phyloP scores from a whole-genome alignment of 2,113 vertebrate species.

The Cebidichthys violaceus region DNA sequence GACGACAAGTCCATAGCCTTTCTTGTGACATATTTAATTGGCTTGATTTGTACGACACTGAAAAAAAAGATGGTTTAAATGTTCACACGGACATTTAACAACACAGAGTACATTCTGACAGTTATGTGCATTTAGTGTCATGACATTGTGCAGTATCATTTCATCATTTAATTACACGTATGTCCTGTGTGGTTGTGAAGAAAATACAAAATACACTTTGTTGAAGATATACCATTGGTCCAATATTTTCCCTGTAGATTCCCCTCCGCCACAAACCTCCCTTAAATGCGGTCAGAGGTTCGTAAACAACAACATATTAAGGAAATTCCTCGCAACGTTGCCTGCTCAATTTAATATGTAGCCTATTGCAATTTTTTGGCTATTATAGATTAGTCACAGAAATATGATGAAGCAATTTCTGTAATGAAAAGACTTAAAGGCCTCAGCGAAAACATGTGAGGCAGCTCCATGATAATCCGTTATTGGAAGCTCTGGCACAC shows the following conservation, averaged over 20 bases:
- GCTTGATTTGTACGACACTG: not conserved
- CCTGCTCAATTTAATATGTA: conserved; percentile 42
- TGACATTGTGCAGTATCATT: conserved; percentile 10
- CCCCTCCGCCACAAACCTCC: not conserved
- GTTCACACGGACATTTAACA: no score
- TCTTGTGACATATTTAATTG: not conserved
- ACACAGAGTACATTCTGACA: conserved; percentile 2
- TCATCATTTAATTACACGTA: conserved; percentile 10
- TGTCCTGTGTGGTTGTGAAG: not conserved
- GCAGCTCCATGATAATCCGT: conserved; percentile 74
- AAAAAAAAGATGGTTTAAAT: not conserved
- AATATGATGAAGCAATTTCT: conserved; percentile 69
- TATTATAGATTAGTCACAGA: conserved; percentile 68
- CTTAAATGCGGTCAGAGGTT: conserved; percentile 13
- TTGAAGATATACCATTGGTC: not conserved
- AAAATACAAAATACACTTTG: conserved; percentile 9
- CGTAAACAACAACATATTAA: conserved; percentile 37
- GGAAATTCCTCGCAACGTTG: conserved; percentile 23
- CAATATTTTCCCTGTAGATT: not conserved
- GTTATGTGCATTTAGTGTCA: conserved; percentile 5
- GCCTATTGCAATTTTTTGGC: conserved; percentile 46
- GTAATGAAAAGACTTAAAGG: conserved; percentile 77
- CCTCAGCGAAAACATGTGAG: conserved; percentile 71
- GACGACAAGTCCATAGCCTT: not conserved
- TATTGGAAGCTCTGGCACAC: conserved; percentile 77